Conservation (phyloP, 2,113 vertebrate genomes). For the Myocastor coypus region DNA sequence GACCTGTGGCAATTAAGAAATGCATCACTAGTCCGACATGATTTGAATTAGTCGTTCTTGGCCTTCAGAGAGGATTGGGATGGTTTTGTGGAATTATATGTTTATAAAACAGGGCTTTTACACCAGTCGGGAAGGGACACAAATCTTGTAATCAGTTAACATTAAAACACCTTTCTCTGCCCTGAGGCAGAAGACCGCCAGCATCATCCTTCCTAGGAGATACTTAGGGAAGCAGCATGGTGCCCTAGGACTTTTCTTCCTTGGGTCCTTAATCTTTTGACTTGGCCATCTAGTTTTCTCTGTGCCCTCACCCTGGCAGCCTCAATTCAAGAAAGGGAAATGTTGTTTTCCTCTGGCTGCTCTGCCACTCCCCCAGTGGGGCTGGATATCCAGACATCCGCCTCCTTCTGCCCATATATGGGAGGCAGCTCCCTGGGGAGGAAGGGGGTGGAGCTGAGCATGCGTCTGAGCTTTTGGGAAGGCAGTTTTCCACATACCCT, state of each 20-base stretch:
- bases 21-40: not conserved
- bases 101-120: constrained; percentile 36
- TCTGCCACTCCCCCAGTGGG: constrained; percentile 72
- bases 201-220: not conserved
- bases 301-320: constrained; percentile 66
- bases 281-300: constrained; percentile 11
- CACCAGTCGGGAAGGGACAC: not conserved
- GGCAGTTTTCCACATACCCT: constrained; percentile 27
- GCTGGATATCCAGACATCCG: constrained; percentile 66
- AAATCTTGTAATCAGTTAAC: constrained; percentile 10
- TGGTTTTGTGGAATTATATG: not conserved
- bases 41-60: not conserved
- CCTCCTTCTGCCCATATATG: constrained; percentile 79
- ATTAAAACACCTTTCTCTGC: constrained; percentile 15
- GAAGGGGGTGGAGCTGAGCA: constrained; percentile 65
- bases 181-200: not conserved
- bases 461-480: constrained; percentile 71
- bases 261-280: not conserved
- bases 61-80: not conserved
- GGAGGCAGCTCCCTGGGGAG: constrained; percentile 46
- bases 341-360: constrained; percentile 77
- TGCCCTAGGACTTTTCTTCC: not conserved
- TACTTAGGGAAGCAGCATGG: not conserved
- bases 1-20: constrained; percentile 30
- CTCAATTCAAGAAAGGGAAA: constrained; percentile 72